A percentile compares a stretch with the other conserved stretches of the same genome.
These are phyloP conservation scores for Piscicola geometra DNA, from an alignment of 2,888 invertebrate genomes.

Conservation along the genomic window DNA sequence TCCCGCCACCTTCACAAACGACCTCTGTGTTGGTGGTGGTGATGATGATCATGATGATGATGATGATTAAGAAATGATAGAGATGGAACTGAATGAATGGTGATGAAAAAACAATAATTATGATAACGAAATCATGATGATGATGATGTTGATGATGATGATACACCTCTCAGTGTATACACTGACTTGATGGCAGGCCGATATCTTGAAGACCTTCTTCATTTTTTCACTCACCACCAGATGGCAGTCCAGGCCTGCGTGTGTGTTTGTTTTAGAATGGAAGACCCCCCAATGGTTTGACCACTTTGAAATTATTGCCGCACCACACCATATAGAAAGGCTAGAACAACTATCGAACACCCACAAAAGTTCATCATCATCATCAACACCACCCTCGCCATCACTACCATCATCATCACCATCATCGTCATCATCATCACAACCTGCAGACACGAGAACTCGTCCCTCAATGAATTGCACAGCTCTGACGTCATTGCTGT, in stretches of 20 bases:
- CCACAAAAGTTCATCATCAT: too few species aligned
- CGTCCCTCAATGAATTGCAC: background rate
- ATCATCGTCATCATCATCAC: too few species aligned
- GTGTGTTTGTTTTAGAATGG: background rate
- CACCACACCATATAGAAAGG: too few species aligned
- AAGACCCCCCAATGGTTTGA: too few species aligned
- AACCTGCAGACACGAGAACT: constrained; percentile 14
- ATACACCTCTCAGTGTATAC: background rate
- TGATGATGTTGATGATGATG: constrained; percentile 3
- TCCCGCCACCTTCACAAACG: constrained; percentile 3
- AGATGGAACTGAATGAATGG: background rate
- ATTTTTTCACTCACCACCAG: constrained; percentile 3
- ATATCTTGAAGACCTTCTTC: background rate
- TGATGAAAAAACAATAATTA: background rate
- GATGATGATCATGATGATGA: constrained; percentile 9
- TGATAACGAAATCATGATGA: constrained; percentile 13
- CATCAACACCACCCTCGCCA: background rate
- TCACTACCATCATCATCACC: background rate
- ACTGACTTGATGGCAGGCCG: background rate
- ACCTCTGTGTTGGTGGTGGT: background rate
- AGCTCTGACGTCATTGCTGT: constrained; percentile 14
- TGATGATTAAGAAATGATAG: background rate
- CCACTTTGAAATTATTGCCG: too few species aligned
- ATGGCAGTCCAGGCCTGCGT: background rate
- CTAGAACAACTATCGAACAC: too few species aligned